Evolutionary conservation across 53 echinoderm and acorn worm species (phyloP).

Genomic region (Hippasteria phrygiana): DNA sequence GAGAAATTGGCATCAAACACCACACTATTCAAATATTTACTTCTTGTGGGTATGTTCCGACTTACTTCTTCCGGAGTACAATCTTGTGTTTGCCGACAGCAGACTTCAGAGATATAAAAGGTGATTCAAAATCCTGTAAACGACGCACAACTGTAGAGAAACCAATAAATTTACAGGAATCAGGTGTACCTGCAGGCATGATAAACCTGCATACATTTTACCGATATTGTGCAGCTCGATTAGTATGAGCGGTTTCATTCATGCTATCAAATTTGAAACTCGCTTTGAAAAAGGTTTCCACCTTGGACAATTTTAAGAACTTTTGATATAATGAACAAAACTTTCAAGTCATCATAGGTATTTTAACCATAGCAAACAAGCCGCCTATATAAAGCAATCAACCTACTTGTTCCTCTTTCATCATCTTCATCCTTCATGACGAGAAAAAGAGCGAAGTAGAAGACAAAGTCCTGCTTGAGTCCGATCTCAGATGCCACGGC

Average conservation of each 20-base stretch:
- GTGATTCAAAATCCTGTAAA: conserved; percentile 99
- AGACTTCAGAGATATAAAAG: conserved; percentile 87
- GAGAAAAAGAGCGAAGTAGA: conserved; percentile 88
- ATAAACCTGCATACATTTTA: too few species aligned
- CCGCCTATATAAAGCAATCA: background rate
- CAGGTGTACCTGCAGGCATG: background rate
- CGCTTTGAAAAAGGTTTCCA: too few species aligned
- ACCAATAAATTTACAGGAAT: background rate
- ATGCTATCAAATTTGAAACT: too few species aligned
- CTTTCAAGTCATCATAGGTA: too few species aligned
- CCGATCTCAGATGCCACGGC: conserved; percentile 85
- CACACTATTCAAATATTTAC: background rate
- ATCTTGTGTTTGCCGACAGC: conserved; percentile 83
- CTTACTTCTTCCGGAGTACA: conserved; percentile 93
- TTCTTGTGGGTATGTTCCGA: background rate
- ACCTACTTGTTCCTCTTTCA: conserved; percentile 88
- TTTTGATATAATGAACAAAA: too few species aligned
- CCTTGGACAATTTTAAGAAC: too few species aligned
- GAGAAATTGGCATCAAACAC: background rate
- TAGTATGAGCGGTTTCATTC: too few species aligned
- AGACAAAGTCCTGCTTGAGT: conserved; percentile 77
- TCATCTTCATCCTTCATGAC: conserved; percentile 84
- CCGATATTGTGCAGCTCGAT: too few species aligned
- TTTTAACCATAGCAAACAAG: too few species aligned
- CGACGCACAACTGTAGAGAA: conserved; percentile 85